Base-by-base conservation (phyloP, 2,888 invertebrate genomes). In the Lochmaea capreae region DNA sequence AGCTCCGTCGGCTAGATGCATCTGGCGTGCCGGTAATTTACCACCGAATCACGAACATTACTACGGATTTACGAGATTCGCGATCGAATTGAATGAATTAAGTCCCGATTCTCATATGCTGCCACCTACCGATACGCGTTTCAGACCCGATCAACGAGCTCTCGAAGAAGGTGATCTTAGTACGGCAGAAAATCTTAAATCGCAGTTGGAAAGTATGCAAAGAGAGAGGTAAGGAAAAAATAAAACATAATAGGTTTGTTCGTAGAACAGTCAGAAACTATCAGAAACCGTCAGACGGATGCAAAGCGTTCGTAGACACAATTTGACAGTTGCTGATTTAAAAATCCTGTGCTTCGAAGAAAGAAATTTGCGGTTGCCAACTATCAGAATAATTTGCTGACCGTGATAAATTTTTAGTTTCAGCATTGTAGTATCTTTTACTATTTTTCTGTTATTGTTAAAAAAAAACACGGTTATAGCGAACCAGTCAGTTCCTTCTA, bases 11-110 rank as follows among this genome's bases (percentile, higher is more conserved):
- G 93, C 93, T 0, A 87, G 91, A 76, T 93, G 93, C 81, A 90
- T 95, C 61, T 95, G 95, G 95, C 87, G 94, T 75, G 94, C 94
- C 67, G 94, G 94, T 63, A 92, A 94, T 2, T 92, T 95, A 91
- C 95, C 95, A 0, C 92, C 94, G 16, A 93, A 95, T 79, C 91
- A 92, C 86, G 93, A 94, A 83, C 83, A 92, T 72, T 95, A 94
- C 87, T 95, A 95, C 87, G 95, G 95, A 4, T 95, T 95, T 88
- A 94, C 95, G 5, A 88, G 93, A 79, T 95, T 95, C 88, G 95
- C 95, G 42, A 94, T 95, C 87, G 95, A 95, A 84, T 89, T 95
- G 71, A 95, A 95, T 87, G 95, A 95, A 84, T 80, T 93, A 81
- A 92, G 92, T 77, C 90, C 91, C 0, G 92, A 92, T 72, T 85